Percentiles rank a stretch among this genome's conserved stretches.
Evolutionary conservation across 2,888 invertebrate species (phyloP).

Genomic region (Cataglyphis cursor): DNA sequence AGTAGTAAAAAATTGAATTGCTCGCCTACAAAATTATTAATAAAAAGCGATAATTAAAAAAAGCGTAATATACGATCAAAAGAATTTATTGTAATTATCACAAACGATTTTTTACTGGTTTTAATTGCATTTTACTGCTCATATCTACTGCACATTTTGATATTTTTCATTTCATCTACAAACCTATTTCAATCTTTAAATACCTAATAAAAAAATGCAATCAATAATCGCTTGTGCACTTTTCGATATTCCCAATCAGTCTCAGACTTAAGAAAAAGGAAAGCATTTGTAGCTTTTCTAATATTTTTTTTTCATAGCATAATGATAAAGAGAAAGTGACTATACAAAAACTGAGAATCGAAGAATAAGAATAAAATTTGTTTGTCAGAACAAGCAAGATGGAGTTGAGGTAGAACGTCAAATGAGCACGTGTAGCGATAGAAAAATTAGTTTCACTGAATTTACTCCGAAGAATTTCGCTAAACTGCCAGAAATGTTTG

Average conservation of each 20-base stretch:
- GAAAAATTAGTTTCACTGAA: conserved; percentile 64
- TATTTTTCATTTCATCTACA: conserved; percentile 8
- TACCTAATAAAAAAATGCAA: conserved; percentile 17
- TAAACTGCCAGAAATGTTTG: conserved; percentile 62
- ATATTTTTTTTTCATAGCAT: conserved; percentile 34
- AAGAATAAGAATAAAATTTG: conserved; percentile 73
- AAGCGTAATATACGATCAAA: neutral
- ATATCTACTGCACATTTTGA: conserved; percentile 50
- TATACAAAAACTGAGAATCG: conserved; percentile 55
- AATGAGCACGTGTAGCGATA: conserved; percentile 69
- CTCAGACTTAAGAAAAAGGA: neutral
- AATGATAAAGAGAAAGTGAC: conserved; percentile 75
- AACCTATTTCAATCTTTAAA: neutral
- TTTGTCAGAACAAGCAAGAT: conserved; percentile 80
- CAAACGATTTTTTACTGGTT: neutral
- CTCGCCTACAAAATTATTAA: neutral
- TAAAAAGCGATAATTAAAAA: neutral
- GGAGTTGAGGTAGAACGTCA: conserved; percentile 69
- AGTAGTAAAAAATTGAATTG: neutral
- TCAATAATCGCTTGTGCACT: conserved; percentile 20
- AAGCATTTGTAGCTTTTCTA: conserved; percentile 17
- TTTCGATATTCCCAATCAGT: conserved; percentile 16
- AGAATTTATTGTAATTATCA: neutral
- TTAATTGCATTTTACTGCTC: conserved; percentile 23
- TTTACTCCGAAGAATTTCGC: conserved; percentile 79